Evolutionary conservation across 2,888 invertebrate genomes (phyloP).

Genomic region (Chrysolina oricalcia): DNA sequence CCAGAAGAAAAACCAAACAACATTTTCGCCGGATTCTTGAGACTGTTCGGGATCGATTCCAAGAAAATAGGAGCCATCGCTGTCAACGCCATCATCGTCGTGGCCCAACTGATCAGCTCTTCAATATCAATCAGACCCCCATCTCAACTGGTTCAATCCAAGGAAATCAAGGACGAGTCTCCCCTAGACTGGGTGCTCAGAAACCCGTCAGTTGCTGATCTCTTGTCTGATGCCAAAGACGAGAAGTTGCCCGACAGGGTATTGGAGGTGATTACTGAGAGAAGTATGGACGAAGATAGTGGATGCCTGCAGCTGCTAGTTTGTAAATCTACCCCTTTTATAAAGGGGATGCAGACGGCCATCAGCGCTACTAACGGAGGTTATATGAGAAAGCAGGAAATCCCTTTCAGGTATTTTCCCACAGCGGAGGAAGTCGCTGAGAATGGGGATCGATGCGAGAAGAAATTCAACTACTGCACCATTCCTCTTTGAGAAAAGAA

Average conservation of each 20-base stretch:
- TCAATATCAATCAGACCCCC: constrained; percentile 71
- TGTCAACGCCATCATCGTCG: constrained; percentile 86
- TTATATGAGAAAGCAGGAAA: constrained; percentile 60
- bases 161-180: constrained; percentile 65
- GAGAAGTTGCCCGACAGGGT: constrained; percentile 77
- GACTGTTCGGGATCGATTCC: constrained; percentile 84
- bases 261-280: constrained; percentile 76
- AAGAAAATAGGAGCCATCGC: constrained; percentile 87
- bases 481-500: neutral
- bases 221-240: constrained; percentile 77
- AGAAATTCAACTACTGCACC: constrained; percentile 68
- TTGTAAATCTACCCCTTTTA: constrained; percentile 85
- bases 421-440: constrained; percentile 75
- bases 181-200: constrained; percentile 79
- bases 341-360: constrained; percentile 84
- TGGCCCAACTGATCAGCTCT: constrained; percentile 86
- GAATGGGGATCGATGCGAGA: constrained; percentile 79
- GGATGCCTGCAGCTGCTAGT: constrained; percentile 82
- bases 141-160: constrained; percentile 65
- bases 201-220: constrained; percentile 76
- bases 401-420: constrained; percentile 79
- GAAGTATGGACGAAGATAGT: constrained; percentile 75
- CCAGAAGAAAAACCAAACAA: constrained; percentile 62
- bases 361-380: constrained; percentile 71
- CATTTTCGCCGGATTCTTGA: constrained; percentile 76